Percentiles rank a stretch among this genome's conserved stretches.
Conservation (phyloP, 64 coral and sea anemone species). For the Montipora sp. region DNA sequence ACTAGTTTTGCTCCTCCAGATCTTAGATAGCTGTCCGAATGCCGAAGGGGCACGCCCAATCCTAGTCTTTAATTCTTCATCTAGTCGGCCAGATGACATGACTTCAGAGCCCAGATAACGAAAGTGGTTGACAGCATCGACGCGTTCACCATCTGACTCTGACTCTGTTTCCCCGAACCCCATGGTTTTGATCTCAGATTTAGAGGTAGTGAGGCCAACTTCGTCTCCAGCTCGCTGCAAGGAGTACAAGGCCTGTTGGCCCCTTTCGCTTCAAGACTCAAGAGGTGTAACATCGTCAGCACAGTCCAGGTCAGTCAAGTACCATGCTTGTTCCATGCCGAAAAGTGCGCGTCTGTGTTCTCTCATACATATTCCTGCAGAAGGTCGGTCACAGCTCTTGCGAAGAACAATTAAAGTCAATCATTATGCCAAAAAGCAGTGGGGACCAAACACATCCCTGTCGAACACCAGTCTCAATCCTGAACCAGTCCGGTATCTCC, state of each 20-base stretch:
- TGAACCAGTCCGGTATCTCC: not conserved
- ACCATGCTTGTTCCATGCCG: not conserved
- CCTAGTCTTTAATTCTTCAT: not conserved
- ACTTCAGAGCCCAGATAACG: not conserved
- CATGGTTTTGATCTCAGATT: not conserved
- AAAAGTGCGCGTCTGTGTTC: not conserved
- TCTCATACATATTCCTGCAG: not conserved
- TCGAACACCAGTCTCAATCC: not conserved
- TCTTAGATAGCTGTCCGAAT: not conserved
- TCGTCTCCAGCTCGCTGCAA: not conserved
- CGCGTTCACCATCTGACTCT: not conserved
- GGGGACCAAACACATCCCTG: too few relatives aligned
- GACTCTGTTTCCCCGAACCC: not conserved
- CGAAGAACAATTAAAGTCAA: too few relatives aligned
- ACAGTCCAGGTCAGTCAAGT: not conserved
- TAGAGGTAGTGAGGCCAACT: not conserved
- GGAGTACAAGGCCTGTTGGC: conserved; percentile 2
- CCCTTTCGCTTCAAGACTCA: not conserved
- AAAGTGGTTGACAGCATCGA: not conserved
- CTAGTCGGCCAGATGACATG: not conserved
- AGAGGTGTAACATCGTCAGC: not conserved
- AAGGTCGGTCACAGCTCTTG: too few relatives aligned
- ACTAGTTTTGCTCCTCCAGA: not conserved
- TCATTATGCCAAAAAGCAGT: too few relatives aligned
- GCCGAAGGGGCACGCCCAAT: not conserved